Conservation (phyloP, 2,113 vertebrate genomes). For the Istiophorus platypterus region DNA sequence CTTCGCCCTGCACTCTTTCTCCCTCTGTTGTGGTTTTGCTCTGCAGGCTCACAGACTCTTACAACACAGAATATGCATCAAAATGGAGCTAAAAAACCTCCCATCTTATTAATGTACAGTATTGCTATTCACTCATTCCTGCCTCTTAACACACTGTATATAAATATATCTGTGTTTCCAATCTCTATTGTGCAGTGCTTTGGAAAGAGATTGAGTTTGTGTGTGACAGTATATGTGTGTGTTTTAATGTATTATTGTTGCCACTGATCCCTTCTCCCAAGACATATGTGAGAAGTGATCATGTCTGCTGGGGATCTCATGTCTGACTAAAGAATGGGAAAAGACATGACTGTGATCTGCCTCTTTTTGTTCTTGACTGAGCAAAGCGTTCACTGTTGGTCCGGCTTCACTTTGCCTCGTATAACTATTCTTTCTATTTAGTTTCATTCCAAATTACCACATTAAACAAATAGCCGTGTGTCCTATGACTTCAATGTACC, state of each 20-base stretch:
- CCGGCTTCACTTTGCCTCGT: constrained; percentile 18
- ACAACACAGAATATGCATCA: constrained; percentile 44
- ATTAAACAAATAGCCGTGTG: constrained; percentile 65
- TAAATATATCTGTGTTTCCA: constrained; percentile 34
- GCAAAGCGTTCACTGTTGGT: constrained; percentile 15
- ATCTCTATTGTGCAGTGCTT: constrained; percentile 33
- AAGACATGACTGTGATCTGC: constrained; percentile 48
- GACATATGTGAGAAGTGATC: constrained; percentile 54
- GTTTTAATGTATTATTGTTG: constrained; percentile 32
- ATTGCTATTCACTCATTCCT: constrained; percentile 21
- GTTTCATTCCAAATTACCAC: constrained; percentile 63
- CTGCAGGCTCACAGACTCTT: constrained; percentile 32
- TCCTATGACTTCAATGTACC: constrained; percentile 60
- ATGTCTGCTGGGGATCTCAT: constrained; percentile 38
- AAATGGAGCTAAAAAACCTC: constrained; percentile 31
- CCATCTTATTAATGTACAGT: constrained; percentile 42
- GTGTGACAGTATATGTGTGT: not conserved
- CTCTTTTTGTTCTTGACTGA: constrained; percentile 57
- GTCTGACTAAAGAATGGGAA: constrained; percentile 48
- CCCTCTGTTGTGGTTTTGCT: constrained; percentile 46
- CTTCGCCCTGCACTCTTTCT: constrained; percentile 21
- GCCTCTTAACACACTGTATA: constrained; percentile 17
- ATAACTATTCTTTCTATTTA: constrained; percentile 41
- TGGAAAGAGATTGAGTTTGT: constrained; percentile 9
- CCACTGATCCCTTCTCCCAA: constrained; percentile 29